These are phyloP conservation scores for Drosophila anomelani DNA, from an alignment of 2,888 invertebrate genomes.

Conservation along the genomic window DNA sequence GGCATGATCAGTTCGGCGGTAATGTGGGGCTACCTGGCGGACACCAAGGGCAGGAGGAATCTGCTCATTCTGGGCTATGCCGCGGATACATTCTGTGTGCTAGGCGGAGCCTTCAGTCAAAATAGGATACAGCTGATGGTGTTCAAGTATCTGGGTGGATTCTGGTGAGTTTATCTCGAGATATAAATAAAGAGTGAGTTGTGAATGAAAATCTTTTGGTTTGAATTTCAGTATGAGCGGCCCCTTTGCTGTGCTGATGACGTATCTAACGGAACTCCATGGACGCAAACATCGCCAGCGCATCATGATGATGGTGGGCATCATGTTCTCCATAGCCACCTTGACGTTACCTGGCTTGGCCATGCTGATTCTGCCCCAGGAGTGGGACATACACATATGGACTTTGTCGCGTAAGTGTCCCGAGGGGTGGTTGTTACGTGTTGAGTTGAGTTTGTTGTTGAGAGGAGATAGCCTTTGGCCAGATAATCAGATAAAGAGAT, in stretches of 20 bases:
- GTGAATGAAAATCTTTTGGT: neutral
- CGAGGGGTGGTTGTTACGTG: conserved; percentile 24
- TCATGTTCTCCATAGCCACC: conserved; percentile 88
- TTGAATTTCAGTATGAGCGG: conserved; percentile 87
- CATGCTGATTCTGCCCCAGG: conserved; percentile 89
- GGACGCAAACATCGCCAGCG: conserved; percentile 87
- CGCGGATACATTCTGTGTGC: conserved; percentile 87
- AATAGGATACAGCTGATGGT: conserved; percentile 88
- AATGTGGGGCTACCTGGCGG: conserved; percentile 91
- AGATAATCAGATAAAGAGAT: conserved; percentile 3
- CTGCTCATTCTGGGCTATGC: conserved; percentile 88
- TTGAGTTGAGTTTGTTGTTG: neutral
- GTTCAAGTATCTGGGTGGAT: conserved; percentile 89
- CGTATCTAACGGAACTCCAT: conserved; percentile 91
- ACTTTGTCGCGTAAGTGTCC: conserved; percentile 76
- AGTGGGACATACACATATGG: conserved; percentile 85
- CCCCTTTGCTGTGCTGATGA: conserved; percentile 90
- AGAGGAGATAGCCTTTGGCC: neutral
- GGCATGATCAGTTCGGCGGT: conserved; percentile 88
- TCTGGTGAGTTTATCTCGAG: conserved; percentile 87
- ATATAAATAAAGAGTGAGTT: neutral
- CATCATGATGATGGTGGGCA: conserved; percentile 88
- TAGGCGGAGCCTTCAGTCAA: conserved; percentile 88
- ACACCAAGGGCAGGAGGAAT: conserved; percentile 89
- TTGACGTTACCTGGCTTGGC: conserved; percentile 89